Evolutionary conservation across 2,888 invertebrate genomes (phyloP), one percentile per base, ranked within the genome.

Genomic region (Netelia inedita): DNA sequence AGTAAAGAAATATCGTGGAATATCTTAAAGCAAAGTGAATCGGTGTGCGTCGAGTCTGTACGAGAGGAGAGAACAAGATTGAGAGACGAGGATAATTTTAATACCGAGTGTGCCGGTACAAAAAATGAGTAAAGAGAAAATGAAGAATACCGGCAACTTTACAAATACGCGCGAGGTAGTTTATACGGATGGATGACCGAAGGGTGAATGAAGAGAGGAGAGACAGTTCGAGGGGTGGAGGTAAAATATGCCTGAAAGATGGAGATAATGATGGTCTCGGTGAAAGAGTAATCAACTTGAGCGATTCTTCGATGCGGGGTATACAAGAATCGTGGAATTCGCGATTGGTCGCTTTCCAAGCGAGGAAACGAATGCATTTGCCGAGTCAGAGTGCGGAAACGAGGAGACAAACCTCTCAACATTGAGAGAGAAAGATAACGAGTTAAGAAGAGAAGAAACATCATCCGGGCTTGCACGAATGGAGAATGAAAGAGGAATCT

Each of bases 241-340:
- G 55, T 74, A 53, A 68, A 50, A 79, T 79, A 65, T 46, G 43
- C 10, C n/a, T 55, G 35, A 83, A 57, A 74, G 50, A 41, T 50
- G 72, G 53, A 85, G 46, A 57, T 83, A 82, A 83, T 82, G 79
- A 75, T 46, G 72, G 65, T 72, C 61, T 50, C 55, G 61, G 65
- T 78, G 61, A 74, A 78, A 28, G 68, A 68, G 82, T 73, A 86
- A 83, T 83, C 66, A 82, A 84, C 72, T 82, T 79, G 76, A 61
- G 53, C 50, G 65, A 73, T 61, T 78, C 78, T 59, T 57, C 59
- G 81, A 82, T 57, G 79, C 79, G 79, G 35, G 79, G 76, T 76
- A 76, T 35, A 86, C 63, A 66, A 43, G 41, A 73, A 50, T 41
- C 35, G 63, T 66, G 73, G 46, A 82, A 28, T 46, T n/a, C 43